These are phyloP conservation scores for Platycheirus rosarum DNA, from an alignment of 2,888 invertebrate species.

Conservation along the genomic window DNA sequence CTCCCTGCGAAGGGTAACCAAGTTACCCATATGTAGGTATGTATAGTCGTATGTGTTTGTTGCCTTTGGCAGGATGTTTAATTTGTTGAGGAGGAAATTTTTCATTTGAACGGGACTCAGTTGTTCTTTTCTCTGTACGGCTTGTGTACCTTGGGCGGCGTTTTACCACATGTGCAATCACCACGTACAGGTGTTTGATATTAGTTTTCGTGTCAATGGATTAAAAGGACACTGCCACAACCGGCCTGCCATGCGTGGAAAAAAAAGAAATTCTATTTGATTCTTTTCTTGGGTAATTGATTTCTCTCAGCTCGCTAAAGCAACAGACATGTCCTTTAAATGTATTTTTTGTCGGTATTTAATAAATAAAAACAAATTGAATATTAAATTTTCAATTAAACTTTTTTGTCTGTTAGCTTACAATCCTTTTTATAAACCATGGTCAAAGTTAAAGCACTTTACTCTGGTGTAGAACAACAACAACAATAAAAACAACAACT, in stretches of 20 bases:
- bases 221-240: constrained; percentile 5
- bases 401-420: constrained; percentile 33
- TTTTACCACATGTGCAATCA: constrained; percentile 19
- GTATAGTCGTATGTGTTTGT: too few species aligned
- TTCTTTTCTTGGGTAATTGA: constrained; percentile 17
- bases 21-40: too few species aligned
- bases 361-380: constrained; percentile 5
- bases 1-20: constrained; percentile 23
- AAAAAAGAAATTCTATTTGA: not conserved
- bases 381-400: constrained; percentile 57
- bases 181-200: constrained; percentile 37
- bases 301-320: constrained; percentile 2
- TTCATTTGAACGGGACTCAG: constrained; percentile 31
- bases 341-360: constrained; percentile 5
- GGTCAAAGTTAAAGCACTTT: constrained; percentile 61
- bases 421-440: constrained; percentile 51
- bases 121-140: constrained; percentile 30
- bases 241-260: not conserved
- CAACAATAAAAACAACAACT: too few species aligned
- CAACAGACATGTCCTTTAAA: too few species aligned
- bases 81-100: constrained; percentile 64
- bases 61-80: constrained; percentile 55
- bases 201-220: constrained; percentile 32
- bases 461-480: not conserved
- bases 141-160: constrained; percentile 28